These are phyloP conservation scores for Neoitamus cyanurus DNA, from an alignment of 2,888 invertebrate species.

Conservation along the genomic window DNA sequence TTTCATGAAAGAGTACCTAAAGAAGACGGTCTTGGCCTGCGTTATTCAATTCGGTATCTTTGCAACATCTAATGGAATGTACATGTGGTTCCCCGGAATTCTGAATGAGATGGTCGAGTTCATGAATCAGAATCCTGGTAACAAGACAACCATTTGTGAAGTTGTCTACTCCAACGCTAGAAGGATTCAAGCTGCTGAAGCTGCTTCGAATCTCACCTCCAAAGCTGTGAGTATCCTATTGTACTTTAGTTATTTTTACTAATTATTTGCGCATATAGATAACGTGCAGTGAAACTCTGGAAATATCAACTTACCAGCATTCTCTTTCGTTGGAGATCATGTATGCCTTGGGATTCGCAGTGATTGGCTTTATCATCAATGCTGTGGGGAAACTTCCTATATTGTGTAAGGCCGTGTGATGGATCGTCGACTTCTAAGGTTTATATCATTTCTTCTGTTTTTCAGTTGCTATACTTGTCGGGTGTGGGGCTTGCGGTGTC, in stretches of 20 bases:
- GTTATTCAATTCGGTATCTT: constrained; percentile 61
- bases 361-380: constrained; percentile 60
- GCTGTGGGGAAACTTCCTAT: constrained; percentile 58
- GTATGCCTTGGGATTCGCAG: constrained; percentile 59
- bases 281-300: constrained; percentile 56
- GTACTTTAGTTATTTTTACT: background rate
- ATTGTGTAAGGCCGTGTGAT: constrained; percentile 56
- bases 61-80: constrained; percentile 61
- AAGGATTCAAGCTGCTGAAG: background rate
- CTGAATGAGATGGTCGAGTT: constrained; percentile 60
- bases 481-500: constrained; percentile 57
- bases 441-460: background rate
- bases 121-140: constrained; percentile 56
- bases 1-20: constrained; percentile 59
- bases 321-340: constrained; percentile 58
- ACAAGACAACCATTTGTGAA: constrained; percentile 59
- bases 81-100: constrained; percentile 64
- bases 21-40: constrained; percentile 59
- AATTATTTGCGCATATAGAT: constrained; percentile 49
- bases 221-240: background rate
- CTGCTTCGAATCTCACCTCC: background rate
- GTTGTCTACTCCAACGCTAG: constrained; percentile 55
- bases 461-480: constrained; percentile 55
- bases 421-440: background rate
- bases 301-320: constrained; percentile 59